Percentiles rank a stretch among this genome's conserved stretches.
Evolutionary conservation across 2,113 vertebrate genomes (phyloP).

Genomic region (Chascanopsetta lugubris): DNA sequence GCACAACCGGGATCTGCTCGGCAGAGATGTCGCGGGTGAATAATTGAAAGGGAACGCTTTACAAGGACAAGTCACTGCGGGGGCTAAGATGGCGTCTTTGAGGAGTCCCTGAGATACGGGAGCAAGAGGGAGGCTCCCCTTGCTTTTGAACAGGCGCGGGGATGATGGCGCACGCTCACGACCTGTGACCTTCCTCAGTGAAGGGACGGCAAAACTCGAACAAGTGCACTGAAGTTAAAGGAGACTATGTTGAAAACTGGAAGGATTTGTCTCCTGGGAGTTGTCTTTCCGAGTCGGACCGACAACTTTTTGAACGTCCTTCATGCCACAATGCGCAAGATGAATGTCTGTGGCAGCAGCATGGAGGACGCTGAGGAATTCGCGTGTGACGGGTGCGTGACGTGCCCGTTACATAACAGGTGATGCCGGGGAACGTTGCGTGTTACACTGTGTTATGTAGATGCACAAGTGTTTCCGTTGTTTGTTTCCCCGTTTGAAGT

Average conservation of each 20-base stretch:
- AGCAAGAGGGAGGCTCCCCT: background rate
- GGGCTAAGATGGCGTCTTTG: constrained; percentile 38
- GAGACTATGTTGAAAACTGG: no score
- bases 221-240: no score
- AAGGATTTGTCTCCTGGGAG: no score
- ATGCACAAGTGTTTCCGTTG: constrained; percentile 23
- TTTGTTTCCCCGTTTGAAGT: no score
- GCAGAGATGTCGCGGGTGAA: constrained; percentile 64
- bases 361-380: constrained; percentile 17
- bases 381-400: constrained; percentile 28
- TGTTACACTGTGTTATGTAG: constrained; percentile 32
- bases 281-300: no score
- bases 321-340: constrained; percentile 34
- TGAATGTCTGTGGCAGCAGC: constrained; percentile 22
- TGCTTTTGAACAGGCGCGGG: no score
- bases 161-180: no score
- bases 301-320: no score
- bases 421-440: constrained; percentile 20
- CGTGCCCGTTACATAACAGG: constrained; percentile 26
- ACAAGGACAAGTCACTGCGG: constrained; percentile 45
- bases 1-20: constrained; percentile 33
- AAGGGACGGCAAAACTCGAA: no score
- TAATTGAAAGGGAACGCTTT: constrained; percentile 64
- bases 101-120: constrained; percentile 4
- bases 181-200: no score